Evolutionary conservation across 2,113 vertebrate genomes (phyloP).

Genomic region (Erinaceus europaeus): DNA sequence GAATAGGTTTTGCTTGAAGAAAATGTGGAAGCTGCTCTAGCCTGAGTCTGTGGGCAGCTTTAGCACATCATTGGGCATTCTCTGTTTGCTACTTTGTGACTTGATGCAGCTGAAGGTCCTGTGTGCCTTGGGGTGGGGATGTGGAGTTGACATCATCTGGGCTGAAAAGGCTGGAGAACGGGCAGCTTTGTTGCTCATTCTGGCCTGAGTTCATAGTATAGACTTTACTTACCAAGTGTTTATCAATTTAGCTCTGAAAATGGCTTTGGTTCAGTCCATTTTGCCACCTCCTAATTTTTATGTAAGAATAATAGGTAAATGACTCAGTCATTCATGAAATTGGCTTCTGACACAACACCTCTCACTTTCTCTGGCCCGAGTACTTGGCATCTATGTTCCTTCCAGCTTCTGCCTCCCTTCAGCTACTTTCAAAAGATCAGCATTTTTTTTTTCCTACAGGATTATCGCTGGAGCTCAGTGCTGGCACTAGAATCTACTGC

Average conservation of each 20-base stretch:
- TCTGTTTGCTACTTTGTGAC: background rate
- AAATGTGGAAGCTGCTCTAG: background rate
- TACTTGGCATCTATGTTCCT: background rate
- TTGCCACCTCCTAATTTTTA: constrained; percentile 30
- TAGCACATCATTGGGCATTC: background rate
- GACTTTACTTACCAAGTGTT: background rate
- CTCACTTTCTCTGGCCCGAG: background rate
- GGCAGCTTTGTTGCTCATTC: background rate
- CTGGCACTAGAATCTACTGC: no score
- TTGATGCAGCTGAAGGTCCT: background rate
- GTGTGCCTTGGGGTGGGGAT: no score
- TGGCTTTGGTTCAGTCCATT: background rate
- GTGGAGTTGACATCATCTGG: background rate
- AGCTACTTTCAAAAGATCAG: background rate
- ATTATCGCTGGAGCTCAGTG: background rate
- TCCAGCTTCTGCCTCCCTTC: background rate
- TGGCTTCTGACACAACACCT: background rate
- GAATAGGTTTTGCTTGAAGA: background rate
- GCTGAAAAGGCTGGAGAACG: background rate
- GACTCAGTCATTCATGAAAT: background rate
- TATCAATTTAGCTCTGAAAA: background rate
- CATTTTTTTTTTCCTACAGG: background rate
- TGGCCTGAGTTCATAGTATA: background rate
- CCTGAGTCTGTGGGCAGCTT: background rate
- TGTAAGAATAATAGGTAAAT: background rate